Evolutionary conservation across 2,888 invertebrate species (phyloP).

Genomic region (Tenthredo notha): DNA sequence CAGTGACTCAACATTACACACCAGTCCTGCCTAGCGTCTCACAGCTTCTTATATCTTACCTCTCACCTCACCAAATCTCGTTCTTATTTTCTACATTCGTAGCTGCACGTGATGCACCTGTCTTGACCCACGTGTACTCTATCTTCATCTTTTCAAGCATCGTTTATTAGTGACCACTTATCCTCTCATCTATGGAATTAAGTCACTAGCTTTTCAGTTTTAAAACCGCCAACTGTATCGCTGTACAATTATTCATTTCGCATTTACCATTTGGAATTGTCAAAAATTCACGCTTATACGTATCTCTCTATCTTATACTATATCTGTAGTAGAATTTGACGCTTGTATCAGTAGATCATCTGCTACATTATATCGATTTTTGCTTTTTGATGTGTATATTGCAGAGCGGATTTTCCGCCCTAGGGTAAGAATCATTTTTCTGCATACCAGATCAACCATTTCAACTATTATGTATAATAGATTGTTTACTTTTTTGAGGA

Average conservation of each 20-base stretch:
- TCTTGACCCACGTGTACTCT: conserved; percentile 31
- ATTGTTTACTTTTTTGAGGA: not conserved
- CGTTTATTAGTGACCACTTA: conserved; percentile 27
- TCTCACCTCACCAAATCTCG: conserved; percentile 23
- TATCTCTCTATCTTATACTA: not conserved
- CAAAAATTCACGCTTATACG: conserved; percentile 27
- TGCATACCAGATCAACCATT: conserved; percentile 15
- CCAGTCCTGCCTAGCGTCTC: conserved; percentile 45
- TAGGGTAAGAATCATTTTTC: not conserved
- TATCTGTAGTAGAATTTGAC: conserved; percentile 41
- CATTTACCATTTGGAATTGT: conserved; percentile 28
- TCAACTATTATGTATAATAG: conserved; percentile 2
- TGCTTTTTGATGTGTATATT: conserved; percentile 47
- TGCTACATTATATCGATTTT: conserved; percentile 14
- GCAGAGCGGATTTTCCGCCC: not conserved
- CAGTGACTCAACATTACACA: conserved; percentile 13
- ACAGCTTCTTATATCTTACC: conserved; percentile 24
- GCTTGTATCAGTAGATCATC: conserved; percentile 44
- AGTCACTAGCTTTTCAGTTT: conserved; percentile 14
- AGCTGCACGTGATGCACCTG: conserved; percentile 34
- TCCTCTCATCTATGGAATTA: not conserved
- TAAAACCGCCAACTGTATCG: not conserved
- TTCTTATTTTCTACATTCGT: not conserved
- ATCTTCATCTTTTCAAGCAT: conserved; percentile 9
- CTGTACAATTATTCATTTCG: conserved; percentile 6